Evolutionary conservation across 23 tunicate genomes (phyloP).

Genomic region (Halocynthia aurantium): DNA sequence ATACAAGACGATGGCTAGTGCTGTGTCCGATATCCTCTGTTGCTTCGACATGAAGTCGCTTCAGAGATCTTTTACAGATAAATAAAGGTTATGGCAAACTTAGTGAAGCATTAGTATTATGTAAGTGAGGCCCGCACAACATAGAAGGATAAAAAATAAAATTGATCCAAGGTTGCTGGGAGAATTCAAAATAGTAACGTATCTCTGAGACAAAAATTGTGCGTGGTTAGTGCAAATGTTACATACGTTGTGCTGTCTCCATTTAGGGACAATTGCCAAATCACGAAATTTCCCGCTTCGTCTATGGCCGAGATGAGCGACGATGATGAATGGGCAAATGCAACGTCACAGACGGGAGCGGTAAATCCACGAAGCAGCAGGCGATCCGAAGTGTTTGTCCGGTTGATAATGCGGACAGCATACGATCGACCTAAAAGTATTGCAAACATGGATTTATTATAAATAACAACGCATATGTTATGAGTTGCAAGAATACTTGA

Average conservation of each 20-base stretch:
- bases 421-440: constrained; percentile 37
- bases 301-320: constrained; percentile 13
- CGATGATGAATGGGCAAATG: constrained; percentile 33
- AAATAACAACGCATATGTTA: neutral
- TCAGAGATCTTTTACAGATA: constrained; percentile 10
- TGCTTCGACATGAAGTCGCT: constrained; percentile 29
- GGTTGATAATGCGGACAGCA: constrained; percentile 65
- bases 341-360: constrained; percentile 57
- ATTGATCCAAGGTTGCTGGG: too few relatives aligned
- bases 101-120: too few relatives aligned
- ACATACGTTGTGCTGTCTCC: constrained; percentile 44
- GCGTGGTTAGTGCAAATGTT: too few relatives aligned
- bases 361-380: constrained; percentile 60
- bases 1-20: constrained; percentile 41
- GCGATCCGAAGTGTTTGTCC: constrained; percentile 66
- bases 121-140: too few relatives aligned
- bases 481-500: neutral
- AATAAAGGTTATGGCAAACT: too few relatives aligned
- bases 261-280: constrained; percentile 40
- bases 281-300: constrained; percentile 47
- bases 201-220: too few relatives aligned
- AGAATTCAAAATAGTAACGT: too few relatives aligned
- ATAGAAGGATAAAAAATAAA: too few relatives aligned
- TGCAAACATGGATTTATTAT: neutral
- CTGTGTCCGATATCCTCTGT: constrained; percentile 2